phyloP scores from a whole-genome alignment of 2,113 vertebrate genomes.

The Leuciscus idus region DNA sequence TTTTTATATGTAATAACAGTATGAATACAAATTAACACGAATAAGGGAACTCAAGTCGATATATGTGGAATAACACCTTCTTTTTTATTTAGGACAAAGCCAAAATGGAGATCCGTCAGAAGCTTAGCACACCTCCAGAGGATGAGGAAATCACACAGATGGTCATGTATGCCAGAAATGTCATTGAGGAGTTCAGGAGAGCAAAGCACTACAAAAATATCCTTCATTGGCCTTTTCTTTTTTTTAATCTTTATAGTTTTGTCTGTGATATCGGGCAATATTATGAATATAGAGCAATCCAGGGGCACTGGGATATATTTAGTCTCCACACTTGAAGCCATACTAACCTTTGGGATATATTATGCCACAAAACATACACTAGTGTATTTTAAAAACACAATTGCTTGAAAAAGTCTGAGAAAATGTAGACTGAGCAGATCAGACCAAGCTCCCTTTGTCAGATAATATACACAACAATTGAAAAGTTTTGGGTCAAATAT shows the following conservation, averaged over 20 bases:
- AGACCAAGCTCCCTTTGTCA: not conserved
- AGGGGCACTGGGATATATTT: slow-evolving; percentile 10
- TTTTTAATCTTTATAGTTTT: not conserved
- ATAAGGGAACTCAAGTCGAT: not conserved
- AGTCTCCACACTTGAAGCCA: not conserved
- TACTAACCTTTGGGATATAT: not conserved
- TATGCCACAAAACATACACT: not conserved
- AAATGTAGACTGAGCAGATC: not conserved
- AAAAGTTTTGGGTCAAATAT: not conserved
- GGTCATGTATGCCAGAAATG: slow-evolving; percentile 89
- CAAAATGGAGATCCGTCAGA: slow-evolving; percentile 88
- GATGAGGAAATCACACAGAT: slow-evolving; percentile 81
- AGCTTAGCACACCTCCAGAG: slow-evolving; percentile 79
- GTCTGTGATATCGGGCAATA: not conserved
- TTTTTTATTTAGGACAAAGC: slow-evolving; percentile 81
- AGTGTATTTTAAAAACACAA: not conserved
- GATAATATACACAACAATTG: not conserved
- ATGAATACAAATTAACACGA: not conserved
- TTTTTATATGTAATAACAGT: not conserved
- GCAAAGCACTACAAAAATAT: slow-evolving; percentile 99
- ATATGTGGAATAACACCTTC: not conserved
- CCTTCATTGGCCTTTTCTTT: slow-evolving; percentile 74
- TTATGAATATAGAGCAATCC: not conserved
- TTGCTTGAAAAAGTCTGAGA: not conserved
- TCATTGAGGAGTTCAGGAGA: slow-evolving; percentile 95